Base-by-base conservation (phyloP, 2,888 invertebrate genomes). In the Synanthedon myopaeformis region DNA sequence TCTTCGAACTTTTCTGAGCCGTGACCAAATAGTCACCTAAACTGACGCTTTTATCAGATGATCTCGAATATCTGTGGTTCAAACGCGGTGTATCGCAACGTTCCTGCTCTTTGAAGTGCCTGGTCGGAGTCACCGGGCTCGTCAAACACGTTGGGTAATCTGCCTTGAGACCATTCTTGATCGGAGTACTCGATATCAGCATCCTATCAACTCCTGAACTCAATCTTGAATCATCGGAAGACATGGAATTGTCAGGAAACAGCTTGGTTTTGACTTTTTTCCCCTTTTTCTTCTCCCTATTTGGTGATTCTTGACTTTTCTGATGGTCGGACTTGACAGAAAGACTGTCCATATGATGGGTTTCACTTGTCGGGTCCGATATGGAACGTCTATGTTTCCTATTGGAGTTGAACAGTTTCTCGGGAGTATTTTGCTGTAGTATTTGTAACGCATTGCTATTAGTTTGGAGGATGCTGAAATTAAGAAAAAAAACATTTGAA, bases 281-380 rank as follows among this genome's bases (percentile, higher is more conserved):
- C 0, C 80, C 82, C 53, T 73, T 68, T 58, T 75, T 81, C 0
- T 67, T 65, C 8, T 86, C 85, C 61, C 73, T 71, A 60, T 72
- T 77, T 0, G 86, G 85, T 0, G 85, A 85, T 55, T 82, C 83
- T 19, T 80, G 78, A n/a, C 77, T 58, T 11, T 58, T 23, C 53
- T 72, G 62, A 4, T 66, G 58, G 14, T 81, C 79, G 4, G 66
- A 59, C 60, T 74, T 80, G 12, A 76, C 72, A 0, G 65, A 58
- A 0, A 80, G 66, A 12, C 63, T 76, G 55, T 83, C 82, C 49
- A 66, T 71, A 0, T 69, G 69, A 1, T 75, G 65, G 19, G 81
- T 82, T 54, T 84, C 82, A 48, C 74, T 80, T 1, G 82, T 83
- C 0, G 85, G 85, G 17, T 85, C 85, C 35, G 84, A 84, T 53